Base-by-base conservation (phyloP, 1,140 invertebrate species). In the Coelopa frigida region DNA sequence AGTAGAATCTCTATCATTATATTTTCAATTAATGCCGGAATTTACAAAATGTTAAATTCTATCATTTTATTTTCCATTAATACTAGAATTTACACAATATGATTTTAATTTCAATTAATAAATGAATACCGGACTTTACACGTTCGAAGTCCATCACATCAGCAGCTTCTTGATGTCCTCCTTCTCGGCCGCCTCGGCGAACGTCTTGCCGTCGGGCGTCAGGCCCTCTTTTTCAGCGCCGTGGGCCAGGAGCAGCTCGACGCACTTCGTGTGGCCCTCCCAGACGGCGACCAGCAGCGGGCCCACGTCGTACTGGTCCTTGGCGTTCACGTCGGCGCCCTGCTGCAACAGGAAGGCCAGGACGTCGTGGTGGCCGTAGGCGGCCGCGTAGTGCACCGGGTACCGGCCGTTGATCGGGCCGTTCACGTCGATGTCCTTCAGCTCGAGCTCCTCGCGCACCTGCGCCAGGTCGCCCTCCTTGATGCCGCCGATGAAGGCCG, bases 241-340 rank as follows among this genome's bases (percentile, higher is more conserved):
- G 59, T 62, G 85, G 71, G 88, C 81, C 48, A 96, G 59, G 49
- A 96, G 74, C 42, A 91, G 73, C 71, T 88, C 84, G 17, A 95
- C 91, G 74, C 89, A 93, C 43, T 84, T 80, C 38, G 84, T 90
- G 63, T 97, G 92, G 39, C 90, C 91, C 75, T 97, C 92, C 89
- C 89, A 97, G 58, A 96, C 91, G 50, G 93, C 93, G 51, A 92
- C 89, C 53, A 96, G 70, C 31, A 97, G 74, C 18, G 90, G 83
- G 46, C 85, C 90, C 50, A 97, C 95, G 6, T 90, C 92, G 79
- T 94, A 89, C 73, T 93, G 94, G 68, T 97, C 93, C 67, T 80
- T 54, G 80, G 95, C 92, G 81, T 97, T 92, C 18, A 91, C 83
- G 77, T 94, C 80, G 42, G 90, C 92, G 58, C 92, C 92, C 74